phyloP scores from a whole-genome alignment of 1,140 invertebrate species.

The Dendroctonus ponderosae region DNA sequence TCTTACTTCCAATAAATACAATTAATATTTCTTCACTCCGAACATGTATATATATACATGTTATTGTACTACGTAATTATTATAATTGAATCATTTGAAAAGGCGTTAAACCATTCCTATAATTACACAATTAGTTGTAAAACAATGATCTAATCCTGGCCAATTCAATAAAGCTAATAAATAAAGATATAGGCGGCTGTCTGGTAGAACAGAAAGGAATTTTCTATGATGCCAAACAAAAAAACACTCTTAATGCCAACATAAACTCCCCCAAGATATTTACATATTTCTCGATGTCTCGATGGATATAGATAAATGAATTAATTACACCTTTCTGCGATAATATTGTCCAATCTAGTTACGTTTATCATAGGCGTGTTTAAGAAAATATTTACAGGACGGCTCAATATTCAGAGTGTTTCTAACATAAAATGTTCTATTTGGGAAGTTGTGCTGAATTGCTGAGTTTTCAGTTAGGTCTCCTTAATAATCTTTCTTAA shows the following conservation, averaged over 20 bases:
- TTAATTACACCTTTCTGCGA: too few relatives aligned
- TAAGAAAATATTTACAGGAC: too few relatives aligned
- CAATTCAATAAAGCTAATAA: slow-evolving; percentile 16
- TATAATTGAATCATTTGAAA: slow-evolving; percentile 15
- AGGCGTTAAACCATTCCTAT: slow-evolving; percentile 6
- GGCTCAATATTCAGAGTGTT: too few relatives aligned
- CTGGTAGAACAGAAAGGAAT: neutral
- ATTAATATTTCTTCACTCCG: slow-evolving; percentile 5
- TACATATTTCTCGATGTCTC: neutral
- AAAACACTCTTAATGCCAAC: slow-evolving; percentile 3
- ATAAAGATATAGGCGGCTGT: slow-evolving; percentile 16
- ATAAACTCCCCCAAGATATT: slow-evolving; percentile 1
- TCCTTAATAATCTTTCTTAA: too few relatives aligned
- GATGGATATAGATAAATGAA: too few relatives aligned
- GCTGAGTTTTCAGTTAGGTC: too few relatives aligned
- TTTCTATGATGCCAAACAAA: neutral
- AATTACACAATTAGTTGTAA: slow-evolving; percentile 19
- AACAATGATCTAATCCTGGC: slow-evolving; percentile 10
- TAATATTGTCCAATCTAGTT: too few relatives aligned
- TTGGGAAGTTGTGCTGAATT: too few relatives aligned
- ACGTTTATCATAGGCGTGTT: too few relatives aligned
- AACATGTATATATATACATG: neutral
- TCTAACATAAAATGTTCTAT: too few relatives aligned
- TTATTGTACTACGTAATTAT: slow-evolving; percentile 18
- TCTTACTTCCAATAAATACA: neutral